Evolutionary conservation across 2,113 vertebrate species (phyloP).

Genomic region (Dicerorhinus sumatrensis): DNA sequence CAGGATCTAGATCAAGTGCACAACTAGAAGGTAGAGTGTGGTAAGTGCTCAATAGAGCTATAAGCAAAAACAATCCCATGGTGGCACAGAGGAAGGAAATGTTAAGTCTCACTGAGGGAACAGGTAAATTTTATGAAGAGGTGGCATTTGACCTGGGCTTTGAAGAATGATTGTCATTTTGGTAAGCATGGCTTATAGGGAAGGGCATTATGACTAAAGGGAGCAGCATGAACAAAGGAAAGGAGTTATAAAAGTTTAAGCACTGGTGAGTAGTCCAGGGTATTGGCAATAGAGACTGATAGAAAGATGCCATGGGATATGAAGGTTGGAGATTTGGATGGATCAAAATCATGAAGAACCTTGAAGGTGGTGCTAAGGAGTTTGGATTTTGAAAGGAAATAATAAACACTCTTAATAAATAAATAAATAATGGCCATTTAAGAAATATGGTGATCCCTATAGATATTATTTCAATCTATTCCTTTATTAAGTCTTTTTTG

Average conservation of each 20-base stretch:
- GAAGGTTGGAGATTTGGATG: neutral
- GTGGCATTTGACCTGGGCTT: neutral
- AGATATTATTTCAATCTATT: neutral
- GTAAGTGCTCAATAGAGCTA: neutral
- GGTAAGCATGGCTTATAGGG: neutral
- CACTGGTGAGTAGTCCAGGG: neutral
- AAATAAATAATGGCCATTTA: neutral
- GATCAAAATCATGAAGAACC: neutral
- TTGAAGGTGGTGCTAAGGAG: neutral
- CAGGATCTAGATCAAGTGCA: neutral
- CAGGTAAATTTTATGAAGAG: neutral
- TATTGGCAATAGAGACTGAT: neutral
- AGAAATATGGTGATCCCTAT: neutral
- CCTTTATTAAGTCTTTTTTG: neutral
- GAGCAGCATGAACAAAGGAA: neutral
- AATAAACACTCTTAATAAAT: neutral
- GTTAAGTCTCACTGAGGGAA: neutral
- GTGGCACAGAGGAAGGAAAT: neutral
- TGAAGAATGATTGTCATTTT: constrained; percentile 14
- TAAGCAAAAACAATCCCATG: neutral
- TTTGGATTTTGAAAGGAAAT: constrained; percentile 12
- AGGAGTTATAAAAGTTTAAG: neutral
- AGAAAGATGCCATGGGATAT: neutral
- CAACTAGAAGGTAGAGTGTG: neutral
- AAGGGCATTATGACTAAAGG: neutral